Evolutionary conservation across 2,888 invertebrate genomes (phyloP), one percentile per base, ranked within the genome.

Genomic region (Diadromus collaris): DNA sequence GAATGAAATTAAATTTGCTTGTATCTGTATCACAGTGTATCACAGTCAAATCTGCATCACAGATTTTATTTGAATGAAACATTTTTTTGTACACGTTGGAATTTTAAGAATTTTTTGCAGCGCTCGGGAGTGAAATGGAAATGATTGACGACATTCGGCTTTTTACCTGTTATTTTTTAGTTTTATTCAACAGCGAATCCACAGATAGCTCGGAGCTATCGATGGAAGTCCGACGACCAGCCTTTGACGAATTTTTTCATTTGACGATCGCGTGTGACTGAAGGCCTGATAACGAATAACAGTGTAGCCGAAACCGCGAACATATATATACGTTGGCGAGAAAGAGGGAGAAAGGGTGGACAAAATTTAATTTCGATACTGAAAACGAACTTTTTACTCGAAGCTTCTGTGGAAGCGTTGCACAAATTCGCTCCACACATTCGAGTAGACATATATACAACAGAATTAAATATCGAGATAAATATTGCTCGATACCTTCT

Each of bases 301-400:
- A 60, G 13, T 63, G 58, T 29, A n/a, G 61, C n/a, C 27, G 56
- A 41, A 44, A 16, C 60, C 41, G 67, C 60, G 61, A 44, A 51
- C 24, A 24, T 21, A 13, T 10, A 24, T 21, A 51, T 51, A n/a
- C 46, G 56, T 16, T 10, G 13, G 34, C 19, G 56, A 9, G 19
- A 9, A 27, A 56, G 32, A 29, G 64, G 58, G 72, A 74, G 9
- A 67, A 70, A 69, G 21, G 46, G 27, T 32, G 54, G 41, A 34
- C 34, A 46, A 56, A 58, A 76, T 72, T 72, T 64, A 54, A 72
- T 71, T 63, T 56, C 63, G 54, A 64, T 64, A 56, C 64, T 44
- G 64, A 38, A 71, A 63, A 13, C 41, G 56, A 56, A 29, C 19
- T 56, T 64, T 56, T 24, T 6, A 19, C 41, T 29, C 64, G 27